A percentile compares a stretch with the other conserved stretches of the same genome.
Conservation (phyloP, 2,888 invertebrate species). For the Ichneumoninae sp. region DNA sequence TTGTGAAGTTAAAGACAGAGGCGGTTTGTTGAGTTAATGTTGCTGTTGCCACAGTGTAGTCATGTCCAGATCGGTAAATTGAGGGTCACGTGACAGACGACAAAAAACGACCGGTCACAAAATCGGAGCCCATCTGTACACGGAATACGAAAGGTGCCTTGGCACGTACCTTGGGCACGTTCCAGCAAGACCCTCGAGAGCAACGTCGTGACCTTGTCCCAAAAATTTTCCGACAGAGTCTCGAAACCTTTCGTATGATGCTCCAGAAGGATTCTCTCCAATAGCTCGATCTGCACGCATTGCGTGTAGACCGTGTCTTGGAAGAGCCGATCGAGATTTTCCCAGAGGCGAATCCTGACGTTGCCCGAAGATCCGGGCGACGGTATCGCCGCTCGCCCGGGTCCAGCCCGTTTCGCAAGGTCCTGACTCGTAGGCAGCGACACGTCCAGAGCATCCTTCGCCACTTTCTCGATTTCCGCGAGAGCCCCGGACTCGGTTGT, state of each 20-base stretch:
- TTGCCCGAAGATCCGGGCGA: slow-evolving; percentile 86
- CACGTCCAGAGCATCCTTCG: slow-evolving; percentile 85
- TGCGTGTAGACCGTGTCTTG: slow-evolving; percentile 90
- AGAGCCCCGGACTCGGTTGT: slow-evolving; percentile 84
- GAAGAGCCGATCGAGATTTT: slow-evolving; percentile 94
- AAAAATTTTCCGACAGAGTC: slow-evolving; percentile 85
- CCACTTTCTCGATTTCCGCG: slow-evolving; percentile 83
- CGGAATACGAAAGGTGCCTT: neutral
- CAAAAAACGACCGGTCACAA: too few species aligned
- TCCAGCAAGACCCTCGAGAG: slow-evolving; percentile 84
- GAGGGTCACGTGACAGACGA: too few species aligned
- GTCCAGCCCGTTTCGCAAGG: slow-evolving; percentile 80
- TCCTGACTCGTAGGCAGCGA: slow-evolving; percentile 80
- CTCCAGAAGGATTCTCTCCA: slow-evolving; percentile 78
- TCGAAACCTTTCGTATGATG: slow-evolving; percentile 78
- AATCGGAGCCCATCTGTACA: too few species aligned
- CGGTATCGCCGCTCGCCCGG: slow-evolving; percentile 87
- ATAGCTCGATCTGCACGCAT: slow-evolving; percentile 86
- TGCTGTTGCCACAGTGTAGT: too few species aligned
- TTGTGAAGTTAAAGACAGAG: too few species aligned
- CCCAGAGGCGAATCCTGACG: slow-evolving; percentile 91
- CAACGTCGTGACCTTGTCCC: slow-evolving; percentile 86
- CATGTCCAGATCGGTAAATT: too few species aligned
- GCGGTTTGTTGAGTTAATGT: too few species aligned
- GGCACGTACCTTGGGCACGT: slow-evolving; percentile 83